Base-by-base conservation (phyloP, 35 echinoderm and acorn worm genomes). In the Apostichopus japonicus region DNA sequence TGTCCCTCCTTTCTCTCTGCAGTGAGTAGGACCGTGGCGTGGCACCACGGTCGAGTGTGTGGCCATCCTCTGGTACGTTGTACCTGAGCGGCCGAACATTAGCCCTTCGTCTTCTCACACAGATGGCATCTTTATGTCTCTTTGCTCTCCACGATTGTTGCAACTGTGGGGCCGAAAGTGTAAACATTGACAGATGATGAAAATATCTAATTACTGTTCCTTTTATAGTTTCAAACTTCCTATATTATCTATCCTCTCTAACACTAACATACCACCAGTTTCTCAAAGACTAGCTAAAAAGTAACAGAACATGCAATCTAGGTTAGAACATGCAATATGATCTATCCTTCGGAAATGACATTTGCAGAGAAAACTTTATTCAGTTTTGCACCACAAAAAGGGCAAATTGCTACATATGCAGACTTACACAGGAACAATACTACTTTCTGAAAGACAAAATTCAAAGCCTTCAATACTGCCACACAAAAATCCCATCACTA, bases 1-100 rank as follows among this genome's bases (percentile, higher is more conserved):
- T 72, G 23, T 94, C 93, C 78, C 93, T 83, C n/a, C 87, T 61
- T 24, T 90, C 87, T 52, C 87, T 80, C 76, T 94, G 93, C 75
- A 94, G 25, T 27, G 93, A 70, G 0, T 25, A 65, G 1, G 77
- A 94, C 73, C 93, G 79, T 44, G 78, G 78, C 9, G 67, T 65
- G 23, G 16, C 11, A 6, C 81, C 21, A 5, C 6, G 22, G 6
- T 84, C 54, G 23, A 24, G 21, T 58, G 54, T 8, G 5, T 57
- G 56, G 54, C 16, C 54, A 10, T 53, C 14, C 15, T 10, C 53
- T 8, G 54, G 21, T 5, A 55, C 6, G 19, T 9, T 21, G 56
- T 84, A 8, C 54, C 23, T 75, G 71, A 75, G 15, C 57, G 17
- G 19, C 81, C 55, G 54, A 21, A 21, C 21, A 0, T 16, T 8